A percentile compares a stretch with the other conserved stretches of the same genome.
These are phyloP conservation scores for Phrynocephalus versicolor DNA, from an alignment of 2,113 vertebrate species.

Conservation along the genomic window DNA sequence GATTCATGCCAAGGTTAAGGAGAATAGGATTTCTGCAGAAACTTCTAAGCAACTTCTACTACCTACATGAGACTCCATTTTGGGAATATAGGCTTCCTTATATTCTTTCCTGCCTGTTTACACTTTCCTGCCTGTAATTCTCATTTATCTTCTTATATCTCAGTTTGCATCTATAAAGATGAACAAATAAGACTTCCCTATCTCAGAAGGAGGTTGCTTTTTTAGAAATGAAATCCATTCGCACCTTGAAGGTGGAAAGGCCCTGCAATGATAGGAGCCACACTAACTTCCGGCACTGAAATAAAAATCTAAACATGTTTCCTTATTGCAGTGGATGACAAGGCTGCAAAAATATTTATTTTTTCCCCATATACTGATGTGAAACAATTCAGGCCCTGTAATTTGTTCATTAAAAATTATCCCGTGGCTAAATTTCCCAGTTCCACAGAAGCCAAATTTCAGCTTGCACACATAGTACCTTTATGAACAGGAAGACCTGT, in stretches of 20 bases:
- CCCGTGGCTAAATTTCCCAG: constrained; percentile 35
- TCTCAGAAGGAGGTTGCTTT: background rate
- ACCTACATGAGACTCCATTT: background rate
- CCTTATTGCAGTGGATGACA: constrained; percentile 18
- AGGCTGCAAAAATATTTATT: background rate
- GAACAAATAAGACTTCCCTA: background rate
- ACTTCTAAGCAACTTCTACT: background rate
- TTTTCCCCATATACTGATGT: background rate
- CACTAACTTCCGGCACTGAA: constrained; percentile 14
- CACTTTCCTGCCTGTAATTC: background rate
- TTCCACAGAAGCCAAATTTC: constrained; percentile 19
- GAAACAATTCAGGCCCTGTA: background rate
- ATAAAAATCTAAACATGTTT: constrained; percentile 12
- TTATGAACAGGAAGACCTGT: constrained; percentile 3
- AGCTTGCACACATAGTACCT: constrained; percentile 5
- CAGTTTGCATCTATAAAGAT: background rate
- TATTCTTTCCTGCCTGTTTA: too few species aligned
- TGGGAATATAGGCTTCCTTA: constrained; percentile 35
- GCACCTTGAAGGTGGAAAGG: background rate
- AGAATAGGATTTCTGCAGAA: background rate
- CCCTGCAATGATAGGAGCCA: background rate
- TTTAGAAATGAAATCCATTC: constrained; percentile 25
- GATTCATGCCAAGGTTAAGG: background rate
- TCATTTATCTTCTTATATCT: background rate
- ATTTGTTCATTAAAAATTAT: constrained; percentile 23